Conservation (phyloP, 1,140 invertebrate genomes). For the Chionoecetes opilio region DNA sequence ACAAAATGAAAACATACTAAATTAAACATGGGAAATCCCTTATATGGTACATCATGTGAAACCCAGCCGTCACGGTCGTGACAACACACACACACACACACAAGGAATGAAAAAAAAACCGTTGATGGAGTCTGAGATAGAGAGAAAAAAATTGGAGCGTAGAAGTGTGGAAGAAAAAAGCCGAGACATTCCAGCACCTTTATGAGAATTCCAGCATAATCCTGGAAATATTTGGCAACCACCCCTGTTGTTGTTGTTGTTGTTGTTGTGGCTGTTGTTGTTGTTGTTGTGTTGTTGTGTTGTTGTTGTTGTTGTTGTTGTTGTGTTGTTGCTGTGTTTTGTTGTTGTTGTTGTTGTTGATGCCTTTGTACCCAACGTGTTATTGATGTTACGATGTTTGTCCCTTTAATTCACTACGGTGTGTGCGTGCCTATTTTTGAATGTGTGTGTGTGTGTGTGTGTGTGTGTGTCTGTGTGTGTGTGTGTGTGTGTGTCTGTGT, state of each 20-base stretch:
- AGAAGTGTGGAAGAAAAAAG: neutral
- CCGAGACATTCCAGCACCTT: neutral
- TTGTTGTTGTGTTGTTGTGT: neutral
- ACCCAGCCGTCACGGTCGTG: too few relatives aligned
- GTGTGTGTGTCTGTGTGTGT: too few relatives aligned
- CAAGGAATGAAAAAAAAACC: neutral
- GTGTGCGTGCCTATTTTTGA: neutral
- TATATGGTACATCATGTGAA: too few relatives aligned
- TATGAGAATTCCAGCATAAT: constrained; percentile 30
- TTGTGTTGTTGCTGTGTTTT: neutral
- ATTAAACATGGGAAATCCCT: too few relatives aligned
- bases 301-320: neutral
- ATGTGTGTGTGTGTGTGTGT: too few relatives aligned
- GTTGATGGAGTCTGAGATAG: neutral
- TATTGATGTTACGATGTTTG: too few relatives aligned
- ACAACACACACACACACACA: constrained; percentile 23
- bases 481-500: too few relatives aligned
- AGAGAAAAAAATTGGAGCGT: neutral
- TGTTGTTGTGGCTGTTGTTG: neutral
- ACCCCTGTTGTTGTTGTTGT: constrained; percentile 16
- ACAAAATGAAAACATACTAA: too few relatives aligned
- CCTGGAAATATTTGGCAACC: neutral
- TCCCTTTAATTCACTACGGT: too few relatives aligned
- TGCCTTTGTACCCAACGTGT: too few relatives aligned
- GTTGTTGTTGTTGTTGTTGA: too few relatives aligned